phyloP scores from a whole-genome alignment of 2,797 vertebrate species.

The Anguilla marmorata region DNA sequence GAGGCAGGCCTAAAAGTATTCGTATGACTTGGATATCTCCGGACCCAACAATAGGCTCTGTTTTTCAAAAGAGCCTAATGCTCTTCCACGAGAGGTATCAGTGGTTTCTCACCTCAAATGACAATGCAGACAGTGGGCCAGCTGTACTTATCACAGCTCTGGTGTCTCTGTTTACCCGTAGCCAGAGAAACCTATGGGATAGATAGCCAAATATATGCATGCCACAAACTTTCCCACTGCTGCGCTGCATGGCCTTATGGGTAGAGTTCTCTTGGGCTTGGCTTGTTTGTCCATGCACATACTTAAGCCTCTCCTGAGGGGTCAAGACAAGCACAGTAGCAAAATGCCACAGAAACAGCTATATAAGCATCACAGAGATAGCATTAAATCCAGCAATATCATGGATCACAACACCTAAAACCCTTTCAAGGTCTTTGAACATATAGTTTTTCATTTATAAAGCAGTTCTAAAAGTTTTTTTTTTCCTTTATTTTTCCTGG shows the following conservation, averaged over 20 bases:
- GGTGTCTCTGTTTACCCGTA: constrained; percentile 69
- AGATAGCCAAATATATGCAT: constrained; percentile 53
- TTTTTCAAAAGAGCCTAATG: constrained; percentile 69
- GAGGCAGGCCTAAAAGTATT: not conserved
- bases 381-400: constrained; percentile 61
- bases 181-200: constrained; percentile 62
- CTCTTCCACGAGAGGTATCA: constrained; percentile 73
- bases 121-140: constrained; percentile 71
- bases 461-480: constrained; percentile 51
- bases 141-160: constrained; percentile 77
- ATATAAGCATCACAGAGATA: constrained; percentile 54
- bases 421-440: constrained; percentile 51
- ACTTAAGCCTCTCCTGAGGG: constrained; percentile 25
- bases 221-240: constrained; percentile 33
- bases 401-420: constrained; percentile 56
- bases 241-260: constrained; percentile 37
- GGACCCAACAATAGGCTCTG: not conserved
- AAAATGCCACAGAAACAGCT: constrained; percentile 54
- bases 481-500: constrained; percentile 51
- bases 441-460: constrained; percentile 52
- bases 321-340: constrained; percentile 48
- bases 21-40: not conserved
- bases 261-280: constrained; percentile 28
- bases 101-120: constrained; percentile 74
- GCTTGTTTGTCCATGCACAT: constrained; percentile 4